A percentile compares a stretch with the other conserved stretches of the same genome.
Conservation (phyloP, 2,888 invertebrate species). For the Eutolmus rufibarbis region DNA sequence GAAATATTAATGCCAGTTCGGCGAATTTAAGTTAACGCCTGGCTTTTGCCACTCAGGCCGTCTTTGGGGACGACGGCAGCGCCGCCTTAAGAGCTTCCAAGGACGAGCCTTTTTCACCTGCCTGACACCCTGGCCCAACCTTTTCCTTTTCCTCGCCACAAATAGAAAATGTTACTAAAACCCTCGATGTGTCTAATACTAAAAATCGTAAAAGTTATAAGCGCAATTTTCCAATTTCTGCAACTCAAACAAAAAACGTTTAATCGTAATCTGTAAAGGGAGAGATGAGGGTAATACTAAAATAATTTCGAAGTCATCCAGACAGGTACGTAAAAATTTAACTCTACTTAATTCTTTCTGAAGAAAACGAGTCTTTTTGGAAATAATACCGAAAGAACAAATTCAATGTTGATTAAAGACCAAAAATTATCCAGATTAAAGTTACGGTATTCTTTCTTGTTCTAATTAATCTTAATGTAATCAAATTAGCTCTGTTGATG, state of each 20-base stretch:
- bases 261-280: neutral
- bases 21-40: neutral
- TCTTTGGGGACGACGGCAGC: neutral
- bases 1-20: neutral
- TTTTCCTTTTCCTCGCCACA: neutral
- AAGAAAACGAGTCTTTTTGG: neutral
- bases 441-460: too few relatives aligned
- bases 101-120: neutral
- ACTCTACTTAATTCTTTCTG: neutral
- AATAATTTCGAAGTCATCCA: neutral
- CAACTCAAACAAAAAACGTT: neutral
- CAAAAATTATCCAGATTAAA: too few relatives aligned
- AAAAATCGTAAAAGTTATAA: neutral
- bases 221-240: neutral
- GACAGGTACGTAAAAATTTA: neutral
- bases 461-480: too few relatives aligned
- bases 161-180: conserved; percentile 8
- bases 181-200: neutral
- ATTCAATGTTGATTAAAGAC: too few relatives aligned
- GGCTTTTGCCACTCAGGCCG: neutral
- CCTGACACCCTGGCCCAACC: neutral
- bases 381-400: too few relatives aligned
- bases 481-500: too few relatives aligned
- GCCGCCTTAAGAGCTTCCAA: neutral
- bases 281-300: neutral